Percentiles rank a stretch among this genome's conserved stretches.
These are phyloP conservation scores for Brenthis hecate DNA, from an alignment of 2,888 invertebrate species.

Conservation along the genomic window DNA sequence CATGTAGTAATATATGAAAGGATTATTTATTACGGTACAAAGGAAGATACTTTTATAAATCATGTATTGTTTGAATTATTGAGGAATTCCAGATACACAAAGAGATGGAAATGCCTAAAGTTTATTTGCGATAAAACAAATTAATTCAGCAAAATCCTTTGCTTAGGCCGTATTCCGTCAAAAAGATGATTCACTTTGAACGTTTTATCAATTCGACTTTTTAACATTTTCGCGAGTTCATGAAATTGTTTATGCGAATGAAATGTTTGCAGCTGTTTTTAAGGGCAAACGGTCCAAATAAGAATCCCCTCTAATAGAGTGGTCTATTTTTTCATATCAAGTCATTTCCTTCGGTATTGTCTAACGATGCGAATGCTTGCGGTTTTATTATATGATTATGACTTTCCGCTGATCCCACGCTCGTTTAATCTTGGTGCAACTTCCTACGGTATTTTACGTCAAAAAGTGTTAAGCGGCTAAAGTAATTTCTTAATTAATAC, in stretches of 20 bases:
- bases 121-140: slow-evolving; percentile 16
- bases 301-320: neutral
- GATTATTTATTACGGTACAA: no score
- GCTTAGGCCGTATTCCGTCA: slow-evolving; percentile 7
- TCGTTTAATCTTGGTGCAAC: slow-evolving; percentile 20
- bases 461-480: neutral
- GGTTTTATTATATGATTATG: slow-evolving; percentile 36
- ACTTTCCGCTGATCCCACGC: slow-evolving; percentile 31
- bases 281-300: neutral
- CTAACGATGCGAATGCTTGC: slow-evolving; percentile 19
- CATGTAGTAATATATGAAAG: no score
- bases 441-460: slow-evolving; percentile 23
- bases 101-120: slow-evolving; percentile 13
- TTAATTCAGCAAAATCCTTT: slow-evolving; percentile 15
- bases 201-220: slow-evolving; percentile 12
- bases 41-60: slow-evolving; percentile 4
- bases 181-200: slow-evolving; percentile 15
- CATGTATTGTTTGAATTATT: slow-evolving; percentile 5
- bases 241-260: slow-evolving; percentile 21
- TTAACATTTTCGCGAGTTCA: slow-evolving; percentile 16
- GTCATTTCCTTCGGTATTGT: slow-evolving; percentile 19
- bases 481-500: slow-evolving; percentile 13
- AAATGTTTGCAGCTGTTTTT: neutral
- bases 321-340: slow-evolving; percentile 7
- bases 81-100: slow-evolving; percentile 13